Evolutionary conservation across 2,888 invertebrate genomes (phyloP), one percentile per base, ranked within the genome.

Genomic region (Pemphredon lugubris): DNA sequence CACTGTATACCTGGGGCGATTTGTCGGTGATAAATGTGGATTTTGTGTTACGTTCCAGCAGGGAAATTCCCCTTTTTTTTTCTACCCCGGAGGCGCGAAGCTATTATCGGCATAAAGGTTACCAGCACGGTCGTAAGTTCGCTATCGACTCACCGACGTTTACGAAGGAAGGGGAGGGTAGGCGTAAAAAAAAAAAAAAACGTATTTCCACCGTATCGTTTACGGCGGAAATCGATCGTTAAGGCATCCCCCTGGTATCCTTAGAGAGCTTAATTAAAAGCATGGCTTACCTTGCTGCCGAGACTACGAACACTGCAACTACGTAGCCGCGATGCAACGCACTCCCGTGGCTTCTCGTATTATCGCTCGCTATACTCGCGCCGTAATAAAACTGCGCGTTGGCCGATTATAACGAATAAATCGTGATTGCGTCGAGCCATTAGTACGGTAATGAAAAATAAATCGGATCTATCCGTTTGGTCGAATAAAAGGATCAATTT

Each of bases 201-300:
- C 18, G 42, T 55, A 42, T 48, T 65, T 26, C 51, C 20, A 14
- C 37, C 18, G 48, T 40, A 59, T 59, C 59, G 54, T 77, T 75
- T 63, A 57, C 64, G 66, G 42, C 58, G 42, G 39, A 50, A 65
- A 68, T 80, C 67, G 77, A 80, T 80, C 70, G 68, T 66, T 59
- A 48, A 71, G 55, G 48, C 60, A 39, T 42, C 26, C 51, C 11
- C 30, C 57, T 2, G 42, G 47, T 16, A 20, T 53, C 21, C 32
- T 44, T 37, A 23, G 47, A 44, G 58, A 59, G 47, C 72, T 81
- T 80, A 80, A 79, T 79, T 79, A 79, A 80, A 80, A 80, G 50
- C 65, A 50, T 44, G 42, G 61, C 26, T 18, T 39, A 3, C 32
- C 7, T 32, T 20, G 53, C 34, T 65, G 23, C 32, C 55, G 42